Base-by-base conservation (phyloP, 2,888 invertebrate species). In the Erebia ligea region DNA sequence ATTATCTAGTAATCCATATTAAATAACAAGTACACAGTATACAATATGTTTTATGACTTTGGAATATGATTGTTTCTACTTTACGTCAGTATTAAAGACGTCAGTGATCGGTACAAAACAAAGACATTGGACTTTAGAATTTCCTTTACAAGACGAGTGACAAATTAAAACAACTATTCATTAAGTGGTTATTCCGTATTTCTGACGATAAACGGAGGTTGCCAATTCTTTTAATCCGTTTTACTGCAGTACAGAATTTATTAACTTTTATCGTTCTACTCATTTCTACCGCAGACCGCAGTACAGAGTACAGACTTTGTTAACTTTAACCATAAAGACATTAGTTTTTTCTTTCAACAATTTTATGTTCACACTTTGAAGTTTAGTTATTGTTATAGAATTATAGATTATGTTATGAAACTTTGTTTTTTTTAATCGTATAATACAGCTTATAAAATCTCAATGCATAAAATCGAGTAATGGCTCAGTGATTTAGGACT, bases 101-200 rank as follows among this genome's bases (percentile, higher is more conserved):
- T 54, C 10, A 19, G 17, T 54, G 54, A 57, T 13, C 19, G 6
- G 56, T 25, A 57, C 56, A 21, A 57, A 19, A 25, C 13, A 57
- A 2, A 21, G 6, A 57, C 56, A 57, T 57, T 57, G 56, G 56
- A 57, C 56, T 57, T 57, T 25, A 13, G 56, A 57, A 5, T 57
- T 57, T 57, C 13, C 10, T 21, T 19, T 21, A 8, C n/a, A 17
- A 52, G 0, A n/a, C 2, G 52, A 17, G n/a, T 52, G 52, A 52
- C 17, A 52, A 52, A 52, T 52, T n/a, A 17, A 52, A 52, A 52
- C 17, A n/a, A 17, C 17, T n/a, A 56, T 21, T 5, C 21, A 56
- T 25, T 21, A 5, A 25, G 6, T 54, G 17, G 54, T 17, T 19
- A 5, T 57, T 57, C 56, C 56, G 56, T 25, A 57, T 57, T 21